Base-by-base conservation (phyloP, 2,888 invertebrate species). In the Gymnosoma rotundatum region DNA sequence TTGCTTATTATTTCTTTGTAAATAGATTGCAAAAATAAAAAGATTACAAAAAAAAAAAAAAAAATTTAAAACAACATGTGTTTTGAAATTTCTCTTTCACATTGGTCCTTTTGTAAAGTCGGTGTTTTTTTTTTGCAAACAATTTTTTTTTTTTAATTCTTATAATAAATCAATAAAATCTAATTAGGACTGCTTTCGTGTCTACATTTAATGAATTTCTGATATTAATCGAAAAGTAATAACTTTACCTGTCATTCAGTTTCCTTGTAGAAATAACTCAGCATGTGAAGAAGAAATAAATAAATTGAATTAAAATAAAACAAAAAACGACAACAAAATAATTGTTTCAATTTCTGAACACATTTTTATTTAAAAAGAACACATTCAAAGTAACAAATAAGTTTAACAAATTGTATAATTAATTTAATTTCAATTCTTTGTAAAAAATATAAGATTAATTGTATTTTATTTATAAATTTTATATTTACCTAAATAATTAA, bases 361-460 rank as follows among this genome's bases (percentile, higher is more conserved):
- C 2, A 50, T 3, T 18, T n/a, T 50, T 50, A n/a, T 21, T 8
- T 18, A 36, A 42, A 0, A 38, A 14, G 54, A 52, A 25, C 52
- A 52, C 52, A 61, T 0, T n/a, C 5, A n/a, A 16, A 64, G 32
- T 32, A 48, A n/a, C 12, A 8, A 7, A 2, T 20, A 56, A 10
- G 14, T 9, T 45, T 6, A 5, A 45, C 56, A 75, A 75, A 45
- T 75, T 60, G 9, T 36, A 7, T 52, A 48, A 21, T 18, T 56
- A 10, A 36, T 56, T 45, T 54, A 20, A 16, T 75, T 56, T 8
- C 21, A 56, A 48, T 58, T 64, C 45, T 48, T 18, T 18, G n/a
- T n/a, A 1, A 25, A 66, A 66, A 21, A 64, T n/a, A 56, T 58
- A 48, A 58, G 56, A 75, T 75, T 74, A 45, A 74, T 66, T 20